Evolutionary conservation across 2,113 vertebrate species (phyloP).

Genomic region (Sorex fumeus): DNA sequence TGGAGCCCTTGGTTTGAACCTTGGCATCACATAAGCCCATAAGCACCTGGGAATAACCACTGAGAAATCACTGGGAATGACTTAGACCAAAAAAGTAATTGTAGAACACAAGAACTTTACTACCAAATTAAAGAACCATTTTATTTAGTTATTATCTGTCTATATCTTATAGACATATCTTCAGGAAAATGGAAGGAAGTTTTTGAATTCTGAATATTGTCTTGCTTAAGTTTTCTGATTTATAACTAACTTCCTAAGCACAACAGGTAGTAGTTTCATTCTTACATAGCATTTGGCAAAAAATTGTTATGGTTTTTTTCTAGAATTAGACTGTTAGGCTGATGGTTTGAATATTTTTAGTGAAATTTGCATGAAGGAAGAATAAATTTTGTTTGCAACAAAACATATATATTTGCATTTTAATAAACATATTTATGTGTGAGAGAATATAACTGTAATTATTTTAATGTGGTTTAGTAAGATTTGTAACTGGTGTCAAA

Average conservation of each 20-base stretch:
- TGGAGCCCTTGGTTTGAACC: no score
- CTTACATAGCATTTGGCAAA: conserved; percentile 39
- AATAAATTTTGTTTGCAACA: neutral
- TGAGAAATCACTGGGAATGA: no score
- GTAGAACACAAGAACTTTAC: neutral
- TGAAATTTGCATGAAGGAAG: conserved; percentile 23
- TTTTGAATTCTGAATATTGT: neutral
- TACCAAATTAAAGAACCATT: neutral
- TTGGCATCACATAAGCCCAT: no score
- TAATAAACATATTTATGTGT: neutral
- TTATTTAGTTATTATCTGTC: neutral
- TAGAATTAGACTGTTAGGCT: neutral
- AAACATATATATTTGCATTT: neutral
- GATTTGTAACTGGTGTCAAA: conserved; percentile 61
- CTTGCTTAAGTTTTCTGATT: conserved; percentile 15
- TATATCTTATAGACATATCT: neutral
- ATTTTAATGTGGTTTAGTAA: conserved; percentile 68
- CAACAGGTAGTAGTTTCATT: neutral
- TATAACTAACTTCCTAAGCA: neutral
- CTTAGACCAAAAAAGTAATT: neutral
- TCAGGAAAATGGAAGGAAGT: neutral
- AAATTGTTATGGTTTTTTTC: neutral
- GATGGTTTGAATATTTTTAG: conserved; percentile 38
- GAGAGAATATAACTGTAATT: conserved; percentile 16
- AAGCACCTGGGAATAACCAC: no score